phyloP scores from a whole-genome alignment of 53 echinoderm and acorn worm genomes.

The Hippasteria phrygiana region DNA sequence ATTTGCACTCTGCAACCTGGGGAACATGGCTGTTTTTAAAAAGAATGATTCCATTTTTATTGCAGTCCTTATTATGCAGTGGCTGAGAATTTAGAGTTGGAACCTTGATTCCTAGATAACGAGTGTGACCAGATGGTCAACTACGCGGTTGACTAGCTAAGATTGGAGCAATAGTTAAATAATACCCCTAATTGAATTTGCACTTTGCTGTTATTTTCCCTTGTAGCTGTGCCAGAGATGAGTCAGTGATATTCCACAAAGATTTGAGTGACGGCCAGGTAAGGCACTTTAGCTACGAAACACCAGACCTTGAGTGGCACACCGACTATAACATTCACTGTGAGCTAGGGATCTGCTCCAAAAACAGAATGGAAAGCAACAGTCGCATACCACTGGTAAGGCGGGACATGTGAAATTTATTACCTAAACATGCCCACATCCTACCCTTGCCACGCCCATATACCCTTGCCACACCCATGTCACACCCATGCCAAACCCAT shows the following conservation, averaged over 20 bases:
- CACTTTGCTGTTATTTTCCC: slow-evolving; percentile 1
- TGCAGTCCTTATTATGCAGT: too few species aligned
- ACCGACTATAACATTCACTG: slow-evolving; percentile 55
- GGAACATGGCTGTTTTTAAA: too few species aligned
- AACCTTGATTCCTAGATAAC: too few species aligned
- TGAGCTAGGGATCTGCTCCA: slow-evolving; percentile 63
- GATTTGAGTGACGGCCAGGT: slow-evolving; percentile 1
- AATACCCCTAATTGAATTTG: background rate
- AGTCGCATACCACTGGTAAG: slow-evolving; percentile 55
- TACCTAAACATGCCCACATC: background rate
- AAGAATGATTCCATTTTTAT: too few species aligned
- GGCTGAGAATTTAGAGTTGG: too few species aligned
- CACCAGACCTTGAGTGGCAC: slow-evolving; percentile 27
- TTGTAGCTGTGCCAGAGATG: slow-evolving; percentile 56
- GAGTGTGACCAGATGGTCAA: too few species aligned
- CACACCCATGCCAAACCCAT: background rate
- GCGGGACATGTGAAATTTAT: background rate
- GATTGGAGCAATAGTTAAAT: background rate
- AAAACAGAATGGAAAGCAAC: background rate
- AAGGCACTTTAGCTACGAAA: slow-evolving; percentile 64
- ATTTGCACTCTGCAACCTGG: too few species aligned
- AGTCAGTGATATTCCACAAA: slow-evolving; percentile 58
- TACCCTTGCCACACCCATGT: background rate
- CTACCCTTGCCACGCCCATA: background rate
- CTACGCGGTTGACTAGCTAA: too few species aligned